Evolutionary conservation across 2,888 invertebrate genomes (phyloP), one percentile per base, ranked within the genome.

Genomic region (Polyommatus icarus): DNA sequence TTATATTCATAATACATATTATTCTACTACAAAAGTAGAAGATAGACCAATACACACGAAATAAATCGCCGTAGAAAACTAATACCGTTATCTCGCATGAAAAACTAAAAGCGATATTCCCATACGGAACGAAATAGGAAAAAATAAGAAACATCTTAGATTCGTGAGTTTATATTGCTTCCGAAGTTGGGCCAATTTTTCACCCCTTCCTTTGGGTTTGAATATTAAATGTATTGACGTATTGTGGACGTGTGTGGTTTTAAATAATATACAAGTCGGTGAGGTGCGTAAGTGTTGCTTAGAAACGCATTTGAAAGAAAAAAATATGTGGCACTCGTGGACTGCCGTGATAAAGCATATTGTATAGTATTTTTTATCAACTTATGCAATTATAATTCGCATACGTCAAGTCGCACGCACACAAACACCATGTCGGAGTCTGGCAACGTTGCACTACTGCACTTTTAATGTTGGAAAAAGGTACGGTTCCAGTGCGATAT

Each of bases 111-210:
- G 24, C 24, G 24, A 61, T 61, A 24, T 61, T 61, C 61, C 12
- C 24, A 61, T 24, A 61, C 61, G 61, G 12, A 61, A 61, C 61
- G 61, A 61, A 61, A 24, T 61, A 6, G 18, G 67, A 67, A 67
- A 67, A 67, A 67, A 67, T 67, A 67, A 67, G 18, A 67, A 67
- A 67, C 15, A 67, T 29, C 54, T 80, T 77, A 71, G 77, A 78
- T 81, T 75, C 59, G 77, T 71, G 78, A 80, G 76, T 80, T 78
- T 76, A 77, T 50, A 72, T 79, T 75, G 79, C 61, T 71, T 72
- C 76, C 79, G 78, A 80, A 77, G 79, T 79, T 76, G 77, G 78
- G 73, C 72, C 81, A 81, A 82, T 83, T 82, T 82, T 80, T 82
- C 79, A 80, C 78, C 76, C 71, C 77, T 82, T 78, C 79, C 32